A percentile compares a stretch with the other conserved stretches of the same genome.
Conservation (phyloP, 2,888 invertebrate genomes). For the Acrocera orbiculus region DNA sequence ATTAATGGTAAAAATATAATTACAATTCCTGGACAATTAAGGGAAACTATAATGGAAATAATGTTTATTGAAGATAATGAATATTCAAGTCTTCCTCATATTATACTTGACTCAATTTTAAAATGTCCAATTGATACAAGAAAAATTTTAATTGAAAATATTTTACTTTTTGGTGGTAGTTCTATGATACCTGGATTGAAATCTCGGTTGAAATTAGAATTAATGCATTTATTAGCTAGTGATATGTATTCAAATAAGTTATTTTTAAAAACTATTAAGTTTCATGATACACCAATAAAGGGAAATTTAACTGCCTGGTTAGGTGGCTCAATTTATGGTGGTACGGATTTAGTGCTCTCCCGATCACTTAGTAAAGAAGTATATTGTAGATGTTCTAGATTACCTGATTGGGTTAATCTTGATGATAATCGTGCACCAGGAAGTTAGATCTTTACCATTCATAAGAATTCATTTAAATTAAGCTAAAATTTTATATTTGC, state of each 20-base stretch:
- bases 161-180: slow-evolving; percentile 76
- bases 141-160: slow-evolving; percentile 57
- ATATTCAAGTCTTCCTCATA: slow-evolving; percentile 61
- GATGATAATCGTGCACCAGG: slow-evolving; percentile 22
- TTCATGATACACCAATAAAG: slow-evolving; percentile 63
- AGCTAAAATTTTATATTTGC: too few species aligned
- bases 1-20: slow-evolving; percentile 45
- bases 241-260: slow-evolving; percentile 44
- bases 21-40: slow-evolving; percentile 45
- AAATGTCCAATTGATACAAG: slow-evolving; percentile 73
- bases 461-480: too few species aligned
- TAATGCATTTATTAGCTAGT: slow-evolving; percentile 44
- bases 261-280: slow-evolving; percentile 49
- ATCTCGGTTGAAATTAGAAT: slow-evolving; percentile 60
- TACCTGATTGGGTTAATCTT: slow-evolving; percentile 63
- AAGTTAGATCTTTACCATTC: too few species aligned
- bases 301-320: slow-evolving; percentile 76
- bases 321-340: slow-evolving; percentile 65
- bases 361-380: slow-evolving; percentile 57
- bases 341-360: slow-evolving; percentile 51
- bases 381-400: slow-evolving; percentile 47
- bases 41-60: slow-evolving; percentile 70
- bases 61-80: slow-evolving; percentile 75
- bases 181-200: slow-evolving; percentile 68
- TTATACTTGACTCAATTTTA: slow-evolving; percentile 66